Conservation (phyloP, 2,888 invertebrate species). For the Phengaris alcon region DNA sequence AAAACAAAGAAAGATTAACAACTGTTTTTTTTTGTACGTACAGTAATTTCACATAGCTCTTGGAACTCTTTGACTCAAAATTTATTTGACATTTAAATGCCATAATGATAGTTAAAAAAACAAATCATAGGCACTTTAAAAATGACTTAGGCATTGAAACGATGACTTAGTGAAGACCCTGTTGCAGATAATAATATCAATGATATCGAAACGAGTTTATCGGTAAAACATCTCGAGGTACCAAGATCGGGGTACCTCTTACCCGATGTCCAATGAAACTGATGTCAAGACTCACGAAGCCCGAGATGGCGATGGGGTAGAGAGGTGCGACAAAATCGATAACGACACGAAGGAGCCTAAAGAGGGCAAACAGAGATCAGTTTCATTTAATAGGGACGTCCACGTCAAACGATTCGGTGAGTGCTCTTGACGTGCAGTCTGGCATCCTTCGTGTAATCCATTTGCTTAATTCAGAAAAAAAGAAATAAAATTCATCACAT, state of each 20-base stretch:
- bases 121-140: neutral
- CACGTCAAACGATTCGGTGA: constrained; percentile 94
- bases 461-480: constrained; percentile 33
- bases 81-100: neutral
- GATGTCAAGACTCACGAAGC: constrained; percentile 61
- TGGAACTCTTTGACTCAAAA: neutral
- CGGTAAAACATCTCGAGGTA: constrained; percentile 52
- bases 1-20: neutral
- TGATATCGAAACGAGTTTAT: constrained; percentile 57
- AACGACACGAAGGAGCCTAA: constrained; percentile 69
- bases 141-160: neutral
- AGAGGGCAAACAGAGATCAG: constrained; percentile 81
- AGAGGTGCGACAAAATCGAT: constrained; percentile 50
- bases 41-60: neutral
- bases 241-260: constrained; percentile 62
- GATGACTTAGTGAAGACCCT: constrained; percentile 13
- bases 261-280: constrained; percentile 72
- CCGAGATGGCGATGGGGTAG: constrained; percentile 67
- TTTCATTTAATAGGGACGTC: constrained; percentile 94
- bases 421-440: constrained; percentile 48
- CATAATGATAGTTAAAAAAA: neutral
- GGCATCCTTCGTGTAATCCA: constrained; percentile 33
- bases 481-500: neutral
- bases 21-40: neutral
- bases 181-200: constrained; percentile 70